These are phyloP conservation scores for Leptinotarsa tumamoca DNA, from an alignment of 2,888 invertebrate species.

Conservation along the genomic window DNA sequence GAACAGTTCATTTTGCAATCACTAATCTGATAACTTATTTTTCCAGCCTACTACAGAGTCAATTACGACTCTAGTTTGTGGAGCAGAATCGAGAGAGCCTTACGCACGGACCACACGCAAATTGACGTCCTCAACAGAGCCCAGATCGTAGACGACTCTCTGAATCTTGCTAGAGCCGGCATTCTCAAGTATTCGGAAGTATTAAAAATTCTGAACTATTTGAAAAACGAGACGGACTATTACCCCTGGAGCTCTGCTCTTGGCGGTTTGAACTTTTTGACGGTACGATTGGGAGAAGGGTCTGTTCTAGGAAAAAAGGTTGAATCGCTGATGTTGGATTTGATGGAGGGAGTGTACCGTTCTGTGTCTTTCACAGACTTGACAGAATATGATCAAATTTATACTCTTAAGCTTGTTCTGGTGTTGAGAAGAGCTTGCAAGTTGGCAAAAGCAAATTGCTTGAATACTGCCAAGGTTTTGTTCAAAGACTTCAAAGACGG, in stretches of 20 bases:
- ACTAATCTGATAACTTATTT: neutral
- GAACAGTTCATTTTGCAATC: neutral
- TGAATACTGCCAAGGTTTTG: conserved; percentile 64
- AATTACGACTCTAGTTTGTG: conserved; percentile 74
- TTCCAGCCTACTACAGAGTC: conserved; percentile 75
- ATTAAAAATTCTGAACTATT: conserved; percentile 76
- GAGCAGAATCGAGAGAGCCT: conserved; percentile 67
- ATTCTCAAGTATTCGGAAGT: conserved; percentile 72
- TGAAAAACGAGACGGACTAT: conserved; percentile 76
- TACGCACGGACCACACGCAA: conserved; percentile 62
- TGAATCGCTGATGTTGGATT: conserved; percentile 22
- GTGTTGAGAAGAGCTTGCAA: conserved; percentile 73
- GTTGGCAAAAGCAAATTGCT: conserved; percentile 72
- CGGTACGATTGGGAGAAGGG: conserved; percentile 32
- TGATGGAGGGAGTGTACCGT: conserved; percentile 36
- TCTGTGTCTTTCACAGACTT: conserved; percentile 36
- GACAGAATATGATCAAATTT: conserved; percentile 63
- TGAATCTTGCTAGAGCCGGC: conserved; percentile 77
- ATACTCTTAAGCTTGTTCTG: conserved; percentile 73
- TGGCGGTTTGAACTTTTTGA: conserved; percentile 62
- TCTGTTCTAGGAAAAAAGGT: conserved; percentile 30
- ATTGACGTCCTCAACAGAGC: conserved; percentile 81
- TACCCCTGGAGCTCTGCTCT: conserved; percentile 83
- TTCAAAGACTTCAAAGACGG: conserved; percentile 52
- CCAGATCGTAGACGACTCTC: conserved; percentile 83